Base-by-base conservation (phyloP, 2,797 vertebrate species). In the Halcyon smyrnensis region DNA sequence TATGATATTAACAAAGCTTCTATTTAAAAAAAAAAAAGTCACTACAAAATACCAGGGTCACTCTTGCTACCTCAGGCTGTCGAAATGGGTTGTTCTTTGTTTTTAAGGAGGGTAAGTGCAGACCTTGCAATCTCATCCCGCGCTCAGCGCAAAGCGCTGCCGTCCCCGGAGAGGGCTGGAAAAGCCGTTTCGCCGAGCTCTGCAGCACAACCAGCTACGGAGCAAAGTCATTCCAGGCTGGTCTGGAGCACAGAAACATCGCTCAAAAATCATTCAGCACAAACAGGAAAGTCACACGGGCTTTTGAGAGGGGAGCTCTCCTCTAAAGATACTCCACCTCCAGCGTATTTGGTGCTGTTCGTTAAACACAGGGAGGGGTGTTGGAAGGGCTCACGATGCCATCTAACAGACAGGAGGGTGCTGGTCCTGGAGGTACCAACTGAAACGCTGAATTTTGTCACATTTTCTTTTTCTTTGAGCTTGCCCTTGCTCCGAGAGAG, bases 111-210 rank as follows among this genome's bases (percentile, higher is more conserved):
- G 53, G 8, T 21, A 71, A 93, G 65, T 41, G 50, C 92, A 97
- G 90, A 80, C 64, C 51, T 80, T 86, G 88, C 87, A 59, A 34
- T 86, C 78, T 85, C 94, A 79, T 79, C 50, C 81, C 84, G 59
- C 3, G 3, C 56, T 75, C 62, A 18, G 1, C 13, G 62, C 23
- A 87, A 94, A 92, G 80, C 54, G 4, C 48, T 62, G 70, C 91
- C 74, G 74, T 95, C 82, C 82, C 84, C 57, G 75, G 88, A 83
- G 91, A 75, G 39, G 62, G 45, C 71, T 28, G 65, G 4, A 27
- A 68, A 53, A 77, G 80, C 46, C 50, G 48, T 59, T 83, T 60
- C 1, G 3, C 71, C 82, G 81, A 73, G 78, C 46, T 45, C 46
- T 39, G 36, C 41, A 56, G 83, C 79, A 41, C 48, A 16, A 20